Evolutionary conservation across 2,113 vertebrate species (phyloP).

Genomic region (Gallinago undulata): DNA sequence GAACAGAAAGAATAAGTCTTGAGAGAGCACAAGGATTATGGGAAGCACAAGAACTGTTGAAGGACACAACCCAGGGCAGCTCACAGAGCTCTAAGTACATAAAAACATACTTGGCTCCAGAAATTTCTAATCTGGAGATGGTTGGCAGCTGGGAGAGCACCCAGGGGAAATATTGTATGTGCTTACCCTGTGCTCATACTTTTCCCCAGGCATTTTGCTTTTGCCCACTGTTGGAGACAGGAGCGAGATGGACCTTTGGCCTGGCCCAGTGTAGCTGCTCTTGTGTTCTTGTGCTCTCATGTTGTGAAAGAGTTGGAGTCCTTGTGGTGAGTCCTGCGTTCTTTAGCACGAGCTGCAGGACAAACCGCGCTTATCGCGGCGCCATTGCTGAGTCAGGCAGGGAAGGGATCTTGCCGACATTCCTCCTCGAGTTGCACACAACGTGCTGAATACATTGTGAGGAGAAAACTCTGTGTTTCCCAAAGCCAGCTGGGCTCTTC

Average conservation of each 20-base stretch:
- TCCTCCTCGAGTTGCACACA: not conserved
- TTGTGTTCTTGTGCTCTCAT: not conserved
- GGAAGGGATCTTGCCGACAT: conserved; percentile 8
- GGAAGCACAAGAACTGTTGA: not conserved
- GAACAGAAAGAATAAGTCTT: not conserved
- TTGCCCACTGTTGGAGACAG: conserved; percentile 54
- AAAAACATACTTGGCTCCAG: conserved; percentile 29
- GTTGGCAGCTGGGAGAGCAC: conserved; percentile 15
- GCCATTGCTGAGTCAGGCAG: conserved; percentile 33
- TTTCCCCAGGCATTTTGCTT: conserved; percentile 59
- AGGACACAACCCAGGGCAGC: not conserved
- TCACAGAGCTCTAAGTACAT: not conserved
- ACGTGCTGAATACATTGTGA: not conserved
- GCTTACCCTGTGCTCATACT: conserved; percentile 57
- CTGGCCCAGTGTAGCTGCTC: conserved; percentile 34
- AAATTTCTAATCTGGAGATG: conserved; percentile 22
- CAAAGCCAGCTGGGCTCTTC: not conserved
- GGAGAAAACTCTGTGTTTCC: not conserved
- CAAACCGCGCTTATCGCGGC: not conserved
- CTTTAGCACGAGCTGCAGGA: conserved; percentile 3
- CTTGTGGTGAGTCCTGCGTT: conserved; percentile 31
- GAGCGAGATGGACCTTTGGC: conserved; percentile 56
- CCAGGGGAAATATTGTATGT: conserved; percentile 55
- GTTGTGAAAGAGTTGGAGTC: conserved; percentile 54
- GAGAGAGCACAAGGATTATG: not conserved